A percentile compares a stretch with the other conserved stretches of the same genome.
These are phyloP conservation scores for Scytalopus superciliaris DNA, from an alignment of 2,113 vertebrate genomes.

Conservation along the genomic window DNA sequence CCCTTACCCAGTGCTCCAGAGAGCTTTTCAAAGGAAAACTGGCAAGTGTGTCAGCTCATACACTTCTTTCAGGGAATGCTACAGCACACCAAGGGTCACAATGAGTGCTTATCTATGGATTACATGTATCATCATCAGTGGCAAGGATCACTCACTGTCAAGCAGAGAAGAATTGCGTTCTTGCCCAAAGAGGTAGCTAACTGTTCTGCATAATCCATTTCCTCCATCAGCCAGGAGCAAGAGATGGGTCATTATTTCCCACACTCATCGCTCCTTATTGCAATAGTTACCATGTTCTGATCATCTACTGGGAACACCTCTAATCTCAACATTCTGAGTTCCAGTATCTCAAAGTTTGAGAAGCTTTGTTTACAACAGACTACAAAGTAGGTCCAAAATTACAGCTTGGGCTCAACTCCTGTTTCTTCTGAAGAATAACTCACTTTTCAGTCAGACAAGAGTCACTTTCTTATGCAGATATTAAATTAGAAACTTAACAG, in stretches of 20 bases:
- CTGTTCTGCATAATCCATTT: not conserved
- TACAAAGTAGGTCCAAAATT: not conserved
- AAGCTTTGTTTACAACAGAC: not conserved
- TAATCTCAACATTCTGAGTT: not conserved
- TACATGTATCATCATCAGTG: not conserved
- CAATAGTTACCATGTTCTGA: not conserved
- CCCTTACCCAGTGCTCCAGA: not conserved
- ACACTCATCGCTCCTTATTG: not conserved
- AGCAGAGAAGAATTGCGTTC: not conserved
- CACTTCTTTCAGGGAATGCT: not conserved
- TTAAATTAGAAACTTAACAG: not conserved
- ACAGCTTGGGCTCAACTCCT: not conserved
- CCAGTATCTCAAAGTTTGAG: not conserved
- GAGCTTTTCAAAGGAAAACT: not conserved
- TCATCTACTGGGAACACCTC: not conserved
- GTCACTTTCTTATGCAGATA: not conserved
- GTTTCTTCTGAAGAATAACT: not conserved
- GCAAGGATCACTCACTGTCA: not conserved
- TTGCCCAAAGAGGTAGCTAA: not conserved
- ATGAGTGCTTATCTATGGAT: not conserved
- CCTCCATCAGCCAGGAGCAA: not conserved
- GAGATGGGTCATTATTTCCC: not conserved
- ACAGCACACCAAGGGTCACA: not conserved
- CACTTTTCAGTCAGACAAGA: not conserved
- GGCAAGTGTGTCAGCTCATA: not conserved